Evolutionary conservation across 2,113 vertebrate genomes (phyloP).

Genomic region (Falcunculus frontatus): DNA sequence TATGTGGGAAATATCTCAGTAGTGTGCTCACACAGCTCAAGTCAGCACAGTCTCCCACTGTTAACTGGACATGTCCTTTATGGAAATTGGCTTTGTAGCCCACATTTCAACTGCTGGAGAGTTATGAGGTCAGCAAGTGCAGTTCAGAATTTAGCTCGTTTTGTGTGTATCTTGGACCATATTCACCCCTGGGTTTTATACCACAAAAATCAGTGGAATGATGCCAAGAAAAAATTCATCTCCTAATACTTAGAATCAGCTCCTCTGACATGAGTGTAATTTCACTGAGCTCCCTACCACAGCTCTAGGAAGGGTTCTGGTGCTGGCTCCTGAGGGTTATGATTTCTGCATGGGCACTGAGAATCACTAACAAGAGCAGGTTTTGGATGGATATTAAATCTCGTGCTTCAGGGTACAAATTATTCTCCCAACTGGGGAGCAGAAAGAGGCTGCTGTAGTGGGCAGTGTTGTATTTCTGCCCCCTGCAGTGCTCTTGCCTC

Average conservation of each 20-base stretch:
- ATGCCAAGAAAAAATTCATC: neutral
- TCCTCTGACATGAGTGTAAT: neutral
- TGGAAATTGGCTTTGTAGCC: slow-evolving; percentile 47
- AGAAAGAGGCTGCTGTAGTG: neutral
- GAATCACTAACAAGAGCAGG: neutral
- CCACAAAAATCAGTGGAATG: neutral
- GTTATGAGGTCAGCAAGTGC: slow-evolving; percentile 46
- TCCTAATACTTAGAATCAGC: neutral
- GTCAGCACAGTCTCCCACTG: slow-evolving; percentile 35
- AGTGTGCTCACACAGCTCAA: slow-evolving; percentile 23
- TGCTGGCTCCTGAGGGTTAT: neutral
- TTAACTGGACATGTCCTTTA: neutral
- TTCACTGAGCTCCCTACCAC: neutral
- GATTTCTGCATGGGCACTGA: neutral
- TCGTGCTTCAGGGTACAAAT: fast-evolving
- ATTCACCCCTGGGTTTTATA: slow-evolving; percentile 13
- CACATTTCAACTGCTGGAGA: slow-evolving; percentile 23
- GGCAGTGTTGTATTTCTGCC: neutral
- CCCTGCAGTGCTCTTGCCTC: neutral
- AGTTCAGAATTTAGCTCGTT: slow-evolving; percentile 33
- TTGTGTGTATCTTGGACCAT: slow-evolving; percentile 32
- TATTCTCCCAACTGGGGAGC: neutral
- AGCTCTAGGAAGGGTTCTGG: neutral
- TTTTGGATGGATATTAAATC: neutral
- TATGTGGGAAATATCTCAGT: slow-evolving; percentile 41